Evolutionary conservation across 1,140 invertebrate genomes (phyloP).

Genomic region (Coboldia fuscipes): DNA sequence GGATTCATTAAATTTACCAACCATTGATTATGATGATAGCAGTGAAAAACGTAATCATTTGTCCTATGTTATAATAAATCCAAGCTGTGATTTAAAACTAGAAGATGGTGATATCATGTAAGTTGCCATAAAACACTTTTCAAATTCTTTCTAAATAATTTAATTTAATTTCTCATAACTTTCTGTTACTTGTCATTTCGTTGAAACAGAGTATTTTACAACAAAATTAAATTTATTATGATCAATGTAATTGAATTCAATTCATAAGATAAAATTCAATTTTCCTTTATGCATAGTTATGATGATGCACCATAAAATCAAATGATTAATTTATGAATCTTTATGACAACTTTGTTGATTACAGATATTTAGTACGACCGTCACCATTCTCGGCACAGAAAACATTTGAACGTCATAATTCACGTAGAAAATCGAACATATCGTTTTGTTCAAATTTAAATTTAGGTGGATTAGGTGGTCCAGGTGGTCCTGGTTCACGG

Average conservation of each 20-base stretch:
- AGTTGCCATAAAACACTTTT: too few relatives aligned
- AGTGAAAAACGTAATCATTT: conserved; percentile 78
- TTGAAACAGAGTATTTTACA: too few relatives aligned
- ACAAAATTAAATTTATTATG: too few relatives aligned
- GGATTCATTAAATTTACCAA: conserved; percentile 76
- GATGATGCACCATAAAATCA: too few relatives aligned
- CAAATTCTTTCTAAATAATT: too few relatives aligned
- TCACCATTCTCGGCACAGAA: conserved; percentile 85
- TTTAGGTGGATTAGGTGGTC: conserved; percentile 30
- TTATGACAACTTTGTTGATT: conserved; percentile 14
- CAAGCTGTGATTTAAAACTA: conserved; percentile 87
- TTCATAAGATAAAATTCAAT: too few relatives aligned
- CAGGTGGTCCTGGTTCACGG: conserved; percentile 23
- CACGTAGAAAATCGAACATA: conserved; percentile 71
- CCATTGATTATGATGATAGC: conserved; percentile 79
- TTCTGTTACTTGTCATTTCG: too few relatives aligned
- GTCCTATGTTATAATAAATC: conserved; percentile 97
- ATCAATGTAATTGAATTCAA: too few relatives aligned
- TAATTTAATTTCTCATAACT: too few relatives aligned
- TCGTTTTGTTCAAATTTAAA: conserved; percentile 65
- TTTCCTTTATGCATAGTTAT: too few relatives aligned
- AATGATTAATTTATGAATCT: too few relatives aligned
- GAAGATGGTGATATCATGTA: conserved; percentile 92
- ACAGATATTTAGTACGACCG: conserved; percentile 65
- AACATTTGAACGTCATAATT: conserved; percentile 80